Conservation (phyloP, 2,888 invertebrate genomes). For the Drosophila phalerata region DNA sequence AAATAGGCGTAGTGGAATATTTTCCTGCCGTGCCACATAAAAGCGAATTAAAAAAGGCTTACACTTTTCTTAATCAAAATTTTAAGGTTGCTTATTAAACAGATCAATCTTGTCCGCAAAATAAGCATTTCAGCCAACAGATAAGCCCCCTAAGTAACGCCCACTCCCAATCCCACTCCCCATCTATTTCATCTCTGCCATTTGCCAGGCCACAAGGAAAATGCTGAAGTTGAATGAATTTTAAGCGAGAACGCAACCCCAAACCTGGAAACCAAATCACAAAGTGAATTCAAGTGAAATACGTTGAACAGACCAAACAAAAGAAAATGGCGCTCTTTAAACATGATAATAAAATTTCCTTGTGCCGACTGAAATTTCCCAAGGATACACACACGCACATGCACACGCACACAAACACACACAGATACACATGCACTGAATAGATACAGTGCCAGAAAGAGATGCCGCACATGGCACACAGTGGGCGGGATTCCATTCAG, state of each 20-base stretch:
- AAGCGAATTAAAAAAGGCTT: slow-evolving; percentile 55
- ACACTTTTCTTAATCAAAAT: slow-evolving; percentile 45
- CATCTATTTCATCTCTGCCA: background rate
- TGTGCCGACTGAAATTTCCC: slow-evolving; percentile 62
- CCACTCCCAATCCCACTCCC: slow-evolving; percentile 15
- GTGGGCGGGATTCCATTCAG: slow-evolving; percentile 73
- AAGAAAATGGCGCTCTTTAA: slow-evolving; percentile 70
- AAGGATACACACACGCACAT: slow-evolving; percentile 32
- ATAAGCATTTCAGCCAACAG: slow-evolving; percentile 42
- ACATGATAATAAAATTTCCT: slow-evolving; percentile 62
- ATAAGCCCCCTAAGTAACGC: slow-evolving; percentile 30
- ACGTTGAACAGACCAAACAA: slow-evolving; percentile 29
- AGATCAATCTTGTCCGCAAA: slow-evolving; percentile 71
- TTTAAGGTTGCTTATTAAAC: slow-evolving; percentile 72
- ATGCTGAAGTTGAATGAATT: slow-evolving; percentile 43
- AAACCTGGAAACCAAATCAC: slow-evolving; percentile 3
- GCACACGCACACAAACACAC: slow-evolving; percentile 14
- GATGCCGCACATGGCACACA: slow-evolving; percentile 58
- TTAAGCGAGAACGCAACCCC: slow-evolving; percentile 22
- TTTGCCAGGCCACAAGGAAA: slow-evolving; percentile 16
- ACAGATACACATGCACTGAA: slow-evolving; percentile 2
- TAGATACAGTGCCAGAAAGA: slow-evolving; percentile 57
- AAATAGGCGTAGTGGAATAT: slow-evolving; percentile 22
- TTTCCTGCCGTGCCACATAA: slow-evolving; percentile 30
- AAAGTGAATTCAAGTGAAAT: slow-evolving; percentile 43